phyloP scores from a whole-genome alignment of 2,113 vertebrate genomes.

The Callithrix jacchus region DNA sequence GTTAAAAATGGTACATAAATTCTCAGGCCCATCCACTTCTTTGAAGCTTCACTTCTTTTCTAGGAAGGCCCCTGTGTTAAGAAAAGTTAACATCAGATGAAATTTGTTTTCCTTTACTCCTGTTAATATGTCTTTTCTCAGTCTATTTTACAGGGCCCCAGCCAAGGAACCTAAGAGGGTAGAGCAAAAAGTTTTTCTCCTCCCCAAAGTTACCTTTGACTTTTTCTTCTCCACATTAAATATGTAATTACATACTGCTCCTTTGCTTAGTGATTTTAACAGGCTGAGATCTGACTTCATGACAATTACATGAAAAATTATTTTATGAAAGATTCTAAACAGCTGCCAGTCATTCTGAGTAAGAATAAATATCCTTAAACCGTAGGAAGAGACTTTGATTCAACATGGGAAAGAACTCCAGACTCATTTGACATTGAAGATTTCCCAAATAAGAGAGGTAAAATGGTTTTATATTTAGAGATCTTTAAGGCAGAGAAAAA shows the following conservation, averaged over 20 bases:
- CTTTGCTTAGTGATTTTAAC: not conserved
- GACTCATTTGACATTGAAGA: not conserved
- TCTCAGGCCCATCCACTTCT: not conserved
- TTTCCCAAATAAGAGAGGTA: not conserved
- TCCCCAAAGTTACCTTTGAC: not conserved
- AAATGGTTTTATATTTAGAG: not conserved
- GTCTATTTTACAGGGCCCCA: not conserved
- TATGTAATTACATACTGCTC: not conserved
- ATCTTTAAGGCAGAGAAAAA: conserved; percentile 20
- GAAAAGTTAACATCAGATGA: not conserved
- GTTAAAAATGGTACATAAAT: not conserved
- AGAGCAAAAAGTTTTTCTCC: not conserved
- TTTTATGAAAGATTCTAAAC: not conserved
- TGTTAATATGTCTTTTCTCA: not conserved
- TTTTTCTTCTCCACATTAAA: not conserved
- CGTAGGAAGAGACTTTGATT: not conserved
- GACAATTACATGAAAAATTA: not conserved
- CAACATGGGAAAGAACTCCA: not conserved
- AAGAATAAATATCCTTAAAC: not conserved
- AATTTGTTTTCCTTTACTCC: not conserved
- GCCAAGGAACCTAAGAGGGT: not conserved
- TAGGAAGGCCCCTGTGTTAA: not conserved
- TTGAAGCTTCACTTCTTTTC: not conserved
- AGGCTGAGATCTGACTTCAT: not conserved
- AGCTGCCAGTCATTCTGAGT: not conserved